phyloP scores from a whole-genome alignment of 2,888 invertebrate species.

The Silvanus unidentatus region DNA sequence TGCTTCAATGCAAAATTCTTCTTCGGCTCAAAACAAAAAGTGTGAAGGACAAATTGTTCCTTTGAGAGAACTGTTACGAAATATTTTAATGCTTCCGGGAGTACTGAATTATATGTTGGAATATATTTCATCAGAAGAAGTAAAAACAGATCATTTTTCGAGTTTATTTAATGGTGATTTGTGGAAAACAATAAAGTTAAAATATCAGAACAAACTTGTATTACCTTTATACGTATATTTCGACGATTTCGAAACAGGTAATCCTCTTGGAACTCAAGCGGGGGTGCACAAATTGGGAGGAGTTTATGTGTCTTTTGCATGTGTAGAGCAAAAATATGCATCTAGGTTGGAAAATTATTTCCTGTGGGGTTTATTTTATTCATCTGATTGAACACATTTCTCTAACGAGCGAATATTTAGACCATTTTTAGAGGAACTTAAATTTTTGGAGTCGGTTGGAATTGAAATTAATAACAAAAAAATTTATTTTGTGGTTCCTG shows the following conservation, averaged over 20 bases:
- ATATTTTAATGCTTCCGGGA: too few relatives aligned
- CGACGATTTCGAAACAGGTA: conserved; percentile 24
- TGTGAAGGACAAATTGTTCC: background rate
- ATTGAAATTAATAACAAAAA: conserved; percentile 1
- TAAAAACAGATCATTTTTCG: too few relatives aligned
- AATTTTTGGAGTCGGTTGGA: conserved; percentile 11
- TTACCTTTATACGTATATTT: conserved; percentile 13
- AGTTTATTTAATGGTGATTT: background rate
- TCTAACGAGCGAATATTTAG: conserved; percentile 17
- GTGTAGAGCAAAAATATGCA: conserved; percentile 15
- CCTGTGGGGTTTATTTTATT: conserved; percentile 17
- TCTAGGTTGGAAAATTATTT: conserved; percentile 21
- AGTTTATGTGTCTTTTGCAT: conserved; percentile 19
- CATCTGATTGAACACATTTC: conserved; percentile 15
- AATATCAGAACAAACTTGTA: background rate
- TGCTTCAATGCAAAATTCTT: too few relatives aligned
- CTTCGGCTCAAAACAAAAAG: background rate
- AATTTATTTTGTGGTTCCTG: background rate
- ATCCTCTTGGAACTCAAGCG: conserved; percentile 23
- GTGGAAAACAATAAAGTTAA: conserved; percentile 1
- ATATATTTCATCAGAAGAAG: too few relatives aligned
- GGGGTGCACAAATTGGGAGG: conserved; percentile 23
- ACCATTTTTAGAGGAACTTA: conserved; percentile 19
- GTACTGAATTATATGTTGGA: too few relatives aligned
- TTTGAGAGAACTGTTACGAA: background rate